Percentiles rank a stretch among this genome's conserved stretches.
phyloP scores from a whole-genome alignment of 2,888 invertebrate species.

The Microplitis manilae region DNA sequence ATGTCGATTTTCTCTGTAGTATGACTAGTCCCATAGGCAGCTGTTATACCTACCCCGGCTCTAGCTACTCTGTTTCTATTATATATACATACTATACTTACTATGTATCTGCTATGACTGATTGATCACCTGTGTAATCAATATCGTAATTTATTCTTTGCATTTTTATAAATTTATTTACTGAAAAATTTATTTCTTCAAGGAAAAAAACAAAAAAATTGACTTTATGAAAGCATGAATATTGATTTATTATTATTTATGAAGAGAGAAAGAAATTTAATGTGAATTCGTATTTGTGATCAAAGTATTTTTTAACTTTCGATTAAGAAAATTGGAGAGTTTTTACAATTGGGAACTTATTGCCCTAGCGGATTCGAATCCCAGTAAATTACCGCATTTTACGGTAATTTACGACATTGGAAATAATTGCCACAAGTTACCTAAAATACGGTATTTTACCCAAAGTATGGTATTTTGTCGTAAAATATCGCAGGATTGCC shows the following conservation, averaged over 20 bases:
- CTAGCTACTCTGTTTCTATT: not conserved
- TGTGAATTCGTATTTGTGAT: too few relatives aligned
- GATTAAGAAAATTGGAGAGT: too few relatives aligned
- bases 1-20: slow-evolving; percentile 24
- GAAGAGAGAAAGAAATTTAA: too few relatives aligned
- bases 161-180: slow-evolving; percentile 8
- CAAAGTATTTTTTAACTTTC: too few relatives aligned
- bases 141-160: not conserved
- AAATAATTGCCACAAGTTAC: too few relatives aligned
- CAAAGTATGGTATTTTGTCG: too few relatives aligned
- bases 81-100: not conserved
- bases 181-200: not conserved
- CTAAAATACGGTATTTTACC: too few relatives aligned
- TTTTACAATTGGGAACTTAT: too few relatives aligned
- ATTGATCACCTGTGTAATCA: slow-evolving; percentile 19
- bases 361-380: too few relatives aligned
- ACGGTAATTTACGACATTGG: too few relatives aligned
- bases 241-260: not conserved
- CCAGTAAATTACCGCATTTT: too few relatives aligned
- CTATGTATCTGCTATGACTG: slow-evolving; percentile 10
- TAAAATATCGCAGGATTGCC: too few relatives aligned
- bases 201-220: not conserved
- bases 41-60: not conserved
- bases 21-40: slow-evolving; percentile 22
- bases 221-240: not conserved